Evolutionary conservation across 2,888 invertebrate genomes (phyloP).

Genomic region (Tachystola acroxantha): DNA sequence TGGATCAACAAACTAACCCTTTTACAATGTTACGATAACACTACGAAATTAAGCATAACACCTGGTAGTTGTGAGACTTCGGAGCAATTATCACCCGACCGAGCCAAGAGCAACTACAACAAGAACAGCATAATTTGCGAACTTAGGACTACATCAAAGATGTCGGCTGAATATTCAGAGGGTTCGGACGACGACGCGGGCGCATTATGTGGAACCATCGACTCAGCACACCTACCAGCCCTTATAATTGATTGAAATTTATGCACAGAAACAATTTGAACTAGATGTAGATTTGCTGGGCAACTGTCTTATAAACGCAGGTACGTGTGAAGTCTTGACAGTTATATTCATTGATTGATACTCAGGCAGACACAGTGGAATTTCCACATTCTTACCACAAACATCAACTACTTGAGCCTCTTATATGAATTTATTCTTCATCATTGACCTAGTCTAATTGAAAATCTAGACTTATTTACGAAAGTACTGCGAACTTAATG

Average conservation of each 20-base stretch:
- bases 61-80: background rate
- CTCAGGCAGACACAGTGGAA: too few relatives aligned
- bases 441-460: too few relatives aligned
- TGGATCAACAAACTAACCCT: too few relatives aligned
- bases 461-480: too few relatives aligned
- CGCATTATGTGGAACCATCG: slow-evolving; percentile 49
- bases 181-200: slow-evolving; percentile 46
- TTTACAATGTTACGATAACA: too few relatives aligned
- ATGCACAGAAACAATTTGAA: slow-evolving; percentile 55
- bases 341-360: too few relatives aligned
- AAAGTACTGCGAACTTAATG: too few relatives aligned
- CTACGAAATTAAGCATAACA: background rate
- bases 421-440: too few relatives aligned
- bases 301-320: slow-evolving; percentile 31
- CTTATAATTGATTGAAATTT: slow-evolving; percentile 67
- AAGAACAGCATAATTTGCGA: slow-evolving; percentile 12
- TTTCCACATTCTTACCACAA: too few relatives aligned
- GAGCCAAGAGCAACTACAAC: slow-evolving; percentile 1
- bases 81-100: background rate
- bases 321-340: too few relatives aligned
- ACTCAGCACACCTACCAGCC: slow-evolving; percentile 38
- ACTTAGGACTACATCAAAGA: slow-evolving; percentile 53
- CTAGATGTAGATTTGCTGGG: slow-evolving; percentile 31
- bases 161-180: slow-evolving; percentile 63
- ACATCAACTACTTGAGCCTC: too few relatives aligned